Conservation (phyloP, 2,797 vertebrate genomes). For the Dendrocincla fuliginosa region DNA sequence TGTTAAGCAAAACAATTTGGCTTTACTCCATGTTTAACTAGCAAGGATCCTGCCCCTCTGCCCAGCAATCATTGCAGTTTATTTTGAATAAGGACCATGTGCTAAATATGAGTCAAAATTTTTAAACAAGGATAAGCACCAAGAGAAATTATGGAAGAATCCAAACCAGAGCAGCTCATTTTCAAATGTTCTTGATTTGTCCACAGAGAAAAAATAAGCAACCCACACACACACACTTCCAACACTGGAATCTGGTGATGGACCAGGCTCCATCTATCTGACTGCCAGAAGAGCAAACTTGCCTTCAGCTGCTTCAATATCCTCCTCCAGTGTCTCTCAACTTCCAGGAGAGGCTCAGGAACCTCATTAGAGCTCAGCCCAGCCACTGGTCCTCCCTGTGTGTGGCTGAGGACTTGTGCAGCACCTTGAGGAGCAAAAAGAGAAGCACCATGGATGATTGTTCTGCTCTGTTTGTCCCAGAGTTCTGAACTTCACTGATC, state of each 20-base stretch:
- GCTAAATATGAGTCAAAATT: background rate
- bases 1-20: background rate
- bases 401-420: background rate
- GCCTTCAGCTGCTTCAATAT: background rate
- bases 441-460: background rate
- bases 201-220: background rate
- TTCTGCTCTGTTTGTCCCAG: background rate
- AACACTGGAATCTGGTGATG: background rate
- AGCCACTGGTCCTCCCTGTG: background rate
- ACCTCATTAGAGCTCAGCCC: background rate
- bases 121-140: background rate
- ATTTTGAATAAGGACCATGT: background rate
- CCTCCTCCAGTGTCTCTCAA: background rate
- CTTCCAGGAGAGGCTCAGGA: background rate
- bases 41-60: background rate
- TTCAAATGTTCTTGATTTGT: background rate
- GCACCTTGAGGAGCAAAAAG: background rate
- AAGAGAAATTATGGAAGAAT: background rate
- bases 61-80: background rate
- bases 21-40: background rate
- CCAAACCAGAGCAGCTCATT: background rate
- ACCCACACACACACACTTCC: background rate
- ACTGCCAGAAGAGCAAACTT: background rate
- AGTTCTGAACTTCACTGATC: background rate
- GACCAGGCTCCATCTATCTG: background rate